phyloP scores from a whole-genome alignment of 2,888 invertebrate genomes.

The Cheiracanthium punctorium region DNA sequence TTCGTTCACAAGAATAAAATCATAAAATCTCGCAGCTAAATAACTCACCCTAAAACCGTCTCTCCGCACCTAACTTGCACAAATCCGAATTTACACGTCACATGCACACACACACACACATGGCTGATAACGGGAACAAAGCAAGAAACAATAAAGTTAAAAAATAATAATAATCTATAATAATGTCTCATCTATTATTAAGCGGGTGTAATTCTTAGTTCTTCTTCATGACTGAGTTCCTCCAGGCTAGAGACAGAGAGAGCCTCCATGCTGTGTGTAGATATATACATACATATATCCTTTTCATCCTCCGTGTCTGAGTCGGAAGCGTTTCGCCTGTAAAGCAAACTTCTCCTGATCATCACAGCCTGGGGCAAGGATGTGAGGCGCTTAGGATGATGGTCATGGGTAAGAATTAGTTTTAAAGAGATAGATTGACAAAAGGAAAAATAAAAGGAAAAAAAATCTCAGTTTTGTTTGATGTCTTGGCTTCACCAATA shows the following conservation, averaged over 20 bases:
- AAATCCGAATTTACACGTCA: background rate
- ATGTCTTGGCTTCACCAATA: background rate
- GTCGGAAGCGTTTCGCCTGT: conserved; percentile 49
- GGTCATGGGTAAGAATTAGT: conserved; percentile 6
- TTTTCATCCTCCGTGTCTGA: conserved; percentile 19
- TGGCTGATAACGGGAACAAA: background rate
- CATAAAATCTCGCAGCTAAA: background rate
- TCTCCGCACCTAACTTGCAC: background rate
- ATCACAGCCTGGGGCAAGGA: background rate
- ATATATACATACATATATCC: too few species aligned
- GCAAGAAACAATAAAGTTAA: background rate
- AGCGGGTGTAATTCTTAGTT: background rate
- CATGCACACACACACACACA: background rate
- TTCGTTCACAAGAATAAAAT: background rate
- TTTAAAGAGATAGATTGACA: background rate
- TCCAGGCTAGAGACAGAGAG: background rate
- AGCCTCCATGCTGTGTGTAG: too few species aligned
- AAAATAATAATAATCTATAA: too few species aligned
- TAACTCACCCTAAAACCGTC: background rate
- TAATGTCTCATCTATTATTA: conserved; percentile 20
- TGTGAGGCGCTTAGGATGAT: background rate
- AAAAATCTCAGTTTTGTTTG: conserved; percentile 2
- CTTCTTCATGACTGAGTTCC: conserved; percentile 1
- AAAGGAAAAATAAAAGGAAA: background rate
- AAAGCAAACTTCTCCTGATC: conserved; percentile 56